Conservation (phyloP, 2,888 invertebrate species). For the Metallyticus violacea region DNA sequence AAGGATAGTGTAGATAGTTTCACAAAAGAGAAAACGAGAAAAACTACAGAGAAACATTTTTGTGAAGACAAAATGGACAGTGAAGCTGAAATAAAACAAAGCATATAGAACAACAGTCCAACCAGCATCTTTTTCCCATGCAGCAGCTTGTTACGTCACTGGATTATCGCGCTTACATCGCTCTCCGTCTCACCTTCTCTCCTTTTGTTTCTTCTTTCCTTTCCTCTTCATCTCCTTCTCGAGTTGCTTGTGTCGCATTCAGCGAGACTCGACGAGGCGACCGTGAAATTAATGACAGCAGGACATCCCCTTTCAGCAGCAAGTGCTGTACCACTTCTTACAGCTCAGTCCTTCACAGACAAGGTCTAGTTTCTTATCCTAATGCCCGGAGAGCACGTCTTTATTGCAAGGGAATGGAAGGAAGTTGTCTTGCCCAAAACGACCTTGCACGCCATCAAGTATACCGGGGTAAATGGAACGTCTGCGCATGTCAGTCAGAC, state of each 20-base stretch:
- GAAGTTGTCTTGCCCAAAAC: neutral
- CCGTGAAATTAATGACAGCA: slow-evolving; percentile 1
- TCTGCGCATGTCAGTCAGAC: neutral
- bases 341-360: neutral
- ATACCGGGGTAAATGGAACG: neutral
- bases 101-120: neutral
- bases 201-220: neutral
- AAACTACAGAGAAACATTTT: too few species aligned
- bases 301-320: neutral
- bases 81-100: too few species aligned
- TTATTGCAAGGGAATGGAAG: neutral
- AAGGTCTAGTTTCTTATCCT: neutral
- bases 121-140: neutral
- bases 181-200: neutral
- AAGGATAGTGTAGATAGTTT: too few species aligned
- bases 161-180: neutral
- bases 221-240: neutral
- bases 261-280: neutral
- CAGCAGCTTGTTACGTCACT: neutral
- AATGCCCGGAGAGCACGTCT: neutral
- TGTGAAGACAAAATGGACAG: too few species aligned
- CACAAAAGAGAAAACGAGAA: too few species aligned
- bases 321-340: neutral
- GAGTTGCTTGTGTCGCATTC: neutral
- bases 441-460: neutral